Conservation (phyloP, 1,140 invertebrate species). For the Scaptomyza hsui region DNA sequence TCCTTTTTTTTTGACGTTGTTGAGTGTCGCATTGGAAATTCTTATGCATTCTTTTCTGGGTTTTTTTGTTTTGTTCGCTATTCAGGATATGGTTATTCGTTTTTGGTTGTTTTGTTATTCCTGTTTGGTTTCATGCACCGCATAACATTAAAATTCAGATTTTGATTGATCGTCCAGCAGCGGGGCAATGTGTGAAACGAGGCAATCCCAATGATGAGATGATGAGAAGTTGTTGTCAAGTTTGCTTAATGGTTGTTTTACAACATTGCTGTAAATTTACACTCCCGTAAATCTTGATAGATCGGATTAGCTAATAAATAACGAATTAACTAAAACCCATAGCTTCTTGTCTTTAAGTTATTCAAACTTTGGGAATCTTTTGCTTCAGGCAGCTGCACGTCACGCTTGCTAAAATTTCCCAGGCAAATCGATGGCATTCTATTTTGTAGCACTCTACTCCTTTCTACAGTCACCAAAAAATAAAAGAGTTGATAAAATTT, state of each 20-base stretch:
- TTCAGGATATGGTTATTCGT: constrained; percentile 65
- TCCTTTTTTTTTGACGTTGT: background rate
- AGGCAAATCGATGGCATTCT: constrained; percentile 42
- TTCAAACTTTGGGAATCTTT: constrained; percentile 14
- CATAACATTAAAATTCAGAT: constrained; percentile 81
- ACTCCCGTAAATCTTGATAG: constrained; percentile 3
- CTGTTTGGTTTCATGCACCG: constrained; percentile 74
- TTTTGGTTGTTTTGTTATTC: constrained; percentile 34
- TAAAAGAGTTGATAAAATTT: constrained; percentile 17
- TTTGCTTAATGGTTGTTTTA: constrained; percentile 42
- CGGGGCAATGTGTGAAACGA: constrained; percentile 30
- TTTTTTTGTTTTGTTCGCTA: constrained; percentile 36
- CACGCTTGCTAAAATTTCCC: constrained; percentile 69
- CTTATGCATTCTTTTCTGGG: constrained; percentile 55
- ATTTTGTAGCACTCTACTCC: constrained; percentile 1
- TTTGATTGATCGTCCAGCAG: constrained; percentile 74
- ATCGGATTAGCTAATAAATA: constrained; percentile 15
- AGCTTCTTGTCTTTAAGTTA: constrained; percentile 33
- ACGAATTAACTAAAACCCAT: background rate
- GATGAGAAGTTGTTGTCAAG: constrained; percentile 8
- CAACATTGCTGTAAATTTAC: background rate
- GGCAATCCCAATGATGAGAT: constrained; percentile 13
- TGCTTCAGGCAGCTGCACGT: constrained; percentile 33
- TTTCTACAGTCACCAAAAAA: constrained; percentile 23
- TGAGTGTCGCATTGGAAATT: constrained; percentile 54